These are phyloP conservation scores for Falco novaeseelandiae DNA, from an alignment of 2,797 vertebrate species.

Conservation along the genomic window DNA sequence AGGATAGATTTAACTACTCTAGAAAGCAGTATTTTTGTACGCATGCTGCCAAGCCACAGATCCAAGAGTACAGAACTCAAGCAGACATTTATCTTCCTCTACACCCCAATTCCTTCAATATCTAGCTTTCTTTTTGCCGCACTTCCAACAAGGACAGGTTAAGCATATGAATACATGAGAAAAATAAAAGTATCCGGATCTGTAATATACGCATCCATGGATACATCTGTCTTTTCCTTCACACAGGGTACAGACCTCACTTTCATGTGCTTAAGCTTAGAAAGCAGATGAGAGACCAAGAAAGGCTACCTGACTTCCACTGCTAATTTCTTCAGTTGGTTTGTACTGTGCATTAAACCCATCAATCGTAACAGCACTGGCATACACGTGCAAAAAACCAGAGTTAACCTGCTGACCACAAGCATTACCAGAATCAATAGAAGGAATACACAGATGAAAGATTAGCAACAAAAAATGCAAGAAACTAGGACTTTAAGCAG, in stretches of 20 bases:
- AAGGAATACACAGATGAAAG: not conserved
- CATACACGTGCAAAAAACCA: not conserved
- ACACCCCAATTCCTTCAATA: not conserved
- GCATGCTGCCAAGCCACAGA: not conserved
- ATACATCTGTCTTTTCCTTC: not conserved
- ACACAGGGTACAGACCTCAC: not conserved
- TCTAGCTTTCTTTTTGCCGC: not conserved
- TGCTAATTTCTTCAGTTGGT: not conserved
- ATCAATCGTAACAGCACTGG: not conserved
- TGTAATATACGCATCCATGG: fast-evolving
- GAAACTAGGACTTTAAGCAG: not conserved
- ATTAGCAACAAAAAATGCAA: not conserved
- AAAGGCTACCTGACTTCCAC: not conserved
- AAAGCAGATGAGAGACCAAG: not conserved
- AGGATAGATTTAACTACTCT: not conserved
- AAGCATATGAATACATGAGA: not conserved
- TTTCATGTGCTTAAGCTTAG: fast-evolving
- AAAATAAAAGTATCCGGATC: not conserved
- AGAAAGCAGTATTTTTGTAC: not conserved
- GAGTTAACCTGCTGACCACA: not conserved
- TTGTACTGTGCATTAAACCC: not conserved
- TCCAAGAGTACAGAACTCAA: not conserved
- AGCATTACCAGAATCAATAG: not conserved
- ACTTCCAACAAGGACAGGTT: not conserved
- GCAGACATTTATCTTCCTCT: not conserved